phyloP scores from a whole-genome alignment of 2,888 invertebrate species.

The Athalia circularis region DNA sequence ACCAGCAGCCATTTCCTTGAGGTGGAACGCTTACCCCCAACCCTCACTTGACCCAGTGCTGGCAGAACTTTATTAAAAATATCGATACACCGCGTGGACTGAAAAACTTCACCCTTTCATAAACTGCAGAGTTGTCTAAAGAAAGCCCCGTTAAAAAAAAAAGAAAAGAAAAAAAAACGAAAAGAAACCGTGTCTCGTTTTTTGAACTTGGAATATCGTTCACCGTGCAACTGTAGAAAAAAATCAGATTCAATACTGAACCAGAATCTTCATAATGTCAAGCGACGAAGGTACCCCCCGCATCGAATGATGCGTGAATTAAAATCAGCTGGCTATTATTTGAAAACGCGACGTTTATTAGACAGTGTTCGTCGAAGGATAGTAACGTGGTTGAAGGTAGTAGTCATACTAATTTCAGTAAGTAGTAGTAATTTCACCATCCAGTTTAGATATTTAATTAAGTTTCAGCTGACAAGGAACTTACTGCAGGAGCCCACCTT shows the following conservation, averaged over 20 bases:
- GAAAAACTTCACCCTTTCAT: slow-evolving; percentile 6
- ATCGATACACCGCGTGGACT: slow-evolving; percentile 4
- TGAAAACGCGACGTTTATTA: slow-evolving; percentile 70
- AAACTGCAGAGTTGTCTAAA: background rate
- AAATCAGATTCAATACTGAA: background rate
- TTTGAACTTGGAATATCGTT: too few species aligned
- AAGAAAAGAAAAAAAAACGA: too few species aligned
- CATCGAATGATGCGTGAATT: slow-evolving; percentile 1
- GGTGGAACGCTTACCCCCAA: slow-evolving; percentile 26
- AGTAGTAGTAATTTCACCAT: slow-evolving; percentile 72
- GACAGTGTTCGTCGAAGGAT: slow-evolving; percentile 70
- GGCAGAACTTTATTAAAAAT: slow-evolving; percentile 36
- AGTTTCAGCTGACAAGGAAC: slow-evolving; percentile 72
- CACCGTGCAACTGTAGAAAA: too few species aligned
- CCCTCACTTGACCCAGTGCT: slow-evolving; percentile 30
- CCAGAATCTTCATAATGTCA: background rate
- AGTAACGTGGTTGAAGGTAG: slow-evolving; percentile 62
- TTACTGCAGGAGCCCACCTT: background rate
- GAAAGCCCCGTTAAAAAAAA: too few species aligned
- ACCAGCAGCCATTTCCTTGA: slow-evolving; percentile 24
- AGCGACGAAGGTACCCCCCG: background rate
- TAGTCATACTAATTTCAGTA: slow-evolving; percentile 74
- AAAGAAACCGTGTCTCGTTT: too few species aligned
- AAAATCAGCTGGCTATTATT: slow-evolving; percentile 27
- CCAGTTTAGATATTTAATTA: slow-evolving; percentile 74